These are phyloP conservation scores for Nothocercus nigrocapillus DNA, from an alignment of 2,113 vertebrate genomes.

Conservation along the genomic window DNA sequence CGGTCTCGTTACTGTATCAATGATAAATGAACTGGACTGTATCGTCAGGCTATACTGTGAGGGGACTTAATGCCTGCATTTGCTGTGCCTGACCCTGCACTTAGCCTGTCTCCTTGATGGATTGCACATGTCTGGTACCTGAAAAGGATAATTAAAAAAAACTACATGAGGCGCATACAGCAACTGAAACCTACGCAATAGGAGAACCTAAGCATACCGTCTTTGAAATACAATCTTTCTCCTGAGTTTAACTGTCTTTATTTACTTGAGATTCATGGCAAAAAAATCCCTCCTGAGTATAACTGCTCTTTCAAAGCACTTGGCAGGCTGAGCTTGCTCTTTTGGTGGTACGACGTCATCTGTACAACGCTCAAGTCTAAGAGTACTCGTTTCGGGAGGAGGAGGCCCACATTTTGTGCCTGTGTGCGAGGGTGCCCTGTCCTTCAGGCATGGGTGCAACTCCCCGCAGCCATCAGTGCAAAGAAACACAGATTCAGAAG, in stretches of 20 bases:
- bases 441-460: rapidly evolving
- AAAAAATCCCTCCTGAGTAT: background rate
- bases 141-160: background rate
- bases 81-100: background rate
- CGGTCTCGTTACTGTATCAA: background rate
- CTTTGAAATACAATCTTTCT: background rate
- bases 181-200: background rate
- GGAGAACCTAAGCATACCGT: background rate
- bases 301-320: background rate
- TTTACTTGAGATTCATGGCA: background rate
- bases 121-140: background rate
- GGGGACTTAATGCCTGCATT: background rate
- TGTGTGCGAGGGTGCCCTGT: background rate
- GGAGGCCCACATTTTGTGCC: background rate
- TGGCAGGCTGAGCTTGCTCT: background rate
- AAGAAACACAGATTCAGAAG: background rate
- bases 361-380: background rate
- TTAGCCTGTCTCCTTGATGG: background rate
- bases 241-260: background rate
- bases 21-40: background rate
- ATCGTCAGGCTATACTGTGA: background rate
- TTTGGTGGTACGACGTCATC: rapidly evolving
- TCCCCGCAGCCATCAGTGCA: rapidly evolving
- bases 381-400: background rate
- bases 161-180: rapidly evolving